Percentiles rank a stretch among this genome's conserved stretches.
Evolutionary conservation across 2,113 vertebrate genomes (phyloP).

Genomic region (Poeciliopsis retropinna): DNA sequence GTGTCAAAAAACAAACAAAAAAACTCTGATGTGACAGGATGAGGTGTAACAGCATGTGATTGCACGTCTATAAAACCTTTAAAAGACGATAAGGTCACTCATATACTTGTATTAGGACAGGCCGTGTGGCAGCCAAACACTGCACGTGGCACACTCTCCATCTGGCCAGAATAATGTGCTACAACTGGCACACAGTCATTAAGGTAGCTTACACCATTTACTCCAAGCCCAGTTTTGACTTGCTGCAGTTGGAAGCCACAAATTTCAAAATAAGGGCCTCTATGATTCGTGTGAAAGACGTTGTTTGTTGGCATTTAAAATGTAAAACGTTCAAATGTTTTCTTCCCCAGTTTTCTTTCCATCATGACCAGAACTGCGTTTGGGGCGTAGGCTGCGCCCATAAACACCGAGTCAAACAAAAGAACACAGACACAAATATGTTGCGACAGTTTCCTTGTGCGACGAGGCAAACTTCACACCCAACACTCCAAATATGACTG

Average conservation of each 20-base stretch:
- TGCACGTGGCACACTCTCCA: conserved; percentile 27
- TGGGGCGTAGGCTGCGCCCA: background rate
- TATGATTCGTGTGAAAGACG: conserved; percentile 22
- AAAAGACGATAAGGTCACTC: background rate
- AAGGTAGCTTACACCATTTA: background rate
- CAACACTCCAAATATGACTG: conserved; percentile 15
- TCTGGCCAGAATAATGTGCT: background rate
- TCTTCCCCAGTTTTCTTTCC: background rate
- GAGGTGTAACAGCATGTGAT: no score
- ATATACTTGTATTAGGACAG: conserved; percentile 49
- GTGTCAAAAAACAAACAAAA: no score
- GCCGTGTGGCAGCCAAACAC: conserved; percentile 27
- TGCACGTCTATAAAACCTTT: no score
- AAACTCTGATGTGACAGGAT: no score
- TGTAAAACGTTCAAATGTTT: background rate
- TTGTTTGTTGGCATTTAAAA: background rate
- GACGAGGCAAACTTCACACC: conserved; percentile 4
- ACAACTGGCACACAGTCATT: background rate
- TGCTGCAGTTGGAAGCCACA: conserved; percentile 5
- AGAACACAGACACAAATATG: conserved; percentile 9
- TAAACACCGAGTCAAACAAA: background rate
- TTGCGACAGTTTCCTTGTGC: conserved; percentile 29
- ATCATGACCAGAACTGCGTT: background rate
- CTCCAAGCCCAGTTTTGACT: background rate
- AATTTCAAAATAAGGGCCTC: background rate